Conservation (phyloP, 1,140 invertebrate species). For the Cotesia chilonis region DNA sequence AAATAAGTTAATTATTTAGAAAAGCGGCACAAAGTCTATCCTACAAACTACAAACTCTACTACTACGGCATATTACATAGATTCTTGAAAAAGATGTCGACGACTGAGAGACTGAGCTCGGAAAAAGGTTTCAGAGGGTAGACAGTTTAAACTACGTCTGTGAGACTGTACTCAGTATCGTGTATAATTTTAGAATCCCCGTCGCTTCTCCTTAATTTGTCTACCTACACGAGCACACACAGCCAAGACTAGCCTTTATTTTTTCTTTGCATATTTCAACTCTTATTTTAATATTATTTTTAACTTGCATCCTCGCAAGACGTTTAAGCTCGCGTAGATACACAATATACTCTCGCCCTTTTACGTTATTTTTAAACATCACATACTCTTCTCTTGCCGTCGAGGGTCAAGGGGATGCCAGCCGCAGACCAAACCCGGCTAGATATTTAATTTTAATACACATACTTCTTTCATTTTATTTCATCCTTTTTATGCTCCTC, state of each 20-base stretch:
- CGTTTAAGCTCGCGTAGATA: background rate
- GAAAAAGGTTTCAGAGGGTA: background rate
- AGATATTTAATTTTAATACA: no score
- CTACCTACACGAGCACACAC: background rate
- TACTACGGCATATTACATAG: no score
- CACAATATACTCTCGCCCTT: background rate
- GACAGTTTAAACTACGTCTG: background rate
- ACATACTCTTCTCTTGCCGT: no score
- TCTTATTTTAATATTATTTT: slow-evolving; percentile 6
- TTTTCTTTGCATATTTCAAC: slow-evolving; percentile 11
- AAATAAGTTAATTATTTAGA: no score
- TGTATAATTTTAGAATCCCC: slow-evolving; percentile 13
- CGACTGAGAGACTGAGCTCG: background rate
- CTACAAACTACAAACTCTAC: no score
- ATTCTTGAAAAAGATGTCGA: no score
- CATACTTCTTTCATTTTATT: no score
- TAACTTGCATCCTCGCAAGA: background rate
- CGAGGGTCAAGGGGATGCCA: no score
- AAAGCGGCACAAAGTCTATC: no score
- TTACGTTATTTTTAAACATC: background rate
- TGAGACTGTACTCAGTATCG: background rate
- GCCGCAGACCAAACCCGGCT: no score
- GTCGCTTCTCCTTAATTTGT: background rate
- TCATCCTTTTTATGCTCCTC: no score
- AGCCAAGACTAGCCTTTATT: no score